Evolutionary conservation across 2,888 invertebrate genomes (phyloP).

Genomic region (Ormyrus rosae): DNA sequence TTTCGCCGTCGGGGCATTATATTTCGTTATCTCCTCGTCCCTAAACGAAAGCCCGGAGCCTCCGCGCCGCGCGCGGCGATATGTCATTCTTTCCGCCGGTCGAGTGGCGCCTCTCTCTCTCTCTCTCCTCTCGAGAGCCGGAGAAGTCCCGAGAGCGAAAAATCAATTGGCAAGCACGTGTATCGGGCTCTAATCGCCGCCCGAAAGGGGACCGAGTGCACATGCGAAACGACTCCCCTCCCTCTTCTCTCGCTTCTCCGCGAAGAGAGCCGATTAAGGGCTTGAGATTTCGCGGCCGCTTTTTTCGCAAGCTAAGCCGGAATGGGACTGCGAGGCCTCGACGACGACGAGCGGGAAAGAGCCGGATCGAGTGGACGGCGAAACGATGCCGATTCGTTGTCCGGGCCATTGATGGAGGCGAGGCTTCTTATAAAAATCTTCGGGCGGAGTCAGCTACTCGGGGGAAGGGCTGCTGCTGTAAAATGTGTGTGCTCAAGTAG

Average conservation of each 20-base stretch:
- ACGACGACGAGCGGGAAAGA: no score
- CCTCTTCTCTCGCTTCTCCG: not conserved
- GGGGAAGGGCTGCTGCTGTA: no score
- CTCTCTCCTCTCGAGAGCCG: not conserved
- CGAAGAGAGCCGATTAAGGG: constrained; percentile 29
- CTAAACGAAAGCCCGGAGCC: not conserved
- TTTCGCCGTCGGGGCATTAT: not conserved
- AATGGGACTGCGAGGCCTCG: no score
- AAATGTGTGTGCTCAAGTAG: no score
- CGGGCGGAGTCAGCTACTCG: no score
- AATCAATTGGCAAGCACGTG: constrained; percentile 45
- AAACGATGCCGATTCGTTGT: no score
- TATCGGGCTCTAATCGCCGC: constrained; percentile 23
- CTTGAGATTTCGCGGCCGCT: constrained; percentile 2
- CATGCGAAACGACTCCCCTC: constrained; percentile 4
- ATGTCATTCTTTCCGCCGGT: constrained; percentile 45
- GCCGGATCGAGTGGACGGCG: no score
- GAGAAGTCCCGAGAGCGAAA: constrained; percentile 10
- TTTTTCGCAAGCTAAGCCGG: constrained; percentile 34
- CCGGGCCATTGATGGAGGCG: no score
- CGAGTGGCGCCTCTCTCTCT: constrained; percentile 10
- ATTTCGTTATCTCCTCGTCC: constrained; percentile 39
- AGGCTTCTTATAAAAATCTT: no score
- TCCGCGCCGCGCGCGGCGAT: constrained; percentile 2
- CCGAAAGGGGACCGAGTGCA: constrained; percentile 19